phyloP scores from a whole-genome alignment of 2,888 invertebrate species.

The Pycnomerus fuliginosus region DNA sequence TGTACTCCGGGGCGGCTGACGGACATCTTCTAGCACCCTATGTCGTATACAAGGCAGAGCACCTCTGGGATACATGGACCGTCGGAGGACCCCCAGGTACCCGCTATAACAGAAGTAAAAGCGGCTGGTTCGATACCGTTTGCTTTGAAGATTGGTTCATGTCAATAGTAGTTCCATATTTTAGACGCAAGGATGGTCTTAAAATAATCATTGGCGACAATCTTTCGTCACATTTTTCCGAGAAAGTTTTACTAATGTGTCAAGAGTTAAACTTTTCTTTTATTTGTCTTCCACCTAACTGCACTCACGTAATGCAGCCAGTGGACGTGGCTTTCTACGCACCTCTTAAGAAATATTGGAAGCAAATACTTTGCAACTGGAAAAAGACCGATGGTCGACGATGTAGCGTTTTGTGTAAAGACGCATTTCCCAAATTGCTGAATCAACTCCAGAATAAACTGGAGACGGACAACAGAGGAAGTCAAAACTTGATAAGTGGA shows the following conservation, averaged over 20 bases:
- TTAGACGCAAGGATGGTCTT: not conserved
- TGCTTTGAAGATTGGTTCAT: slow-evolving; percentile 44
- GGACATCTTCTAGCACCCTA: slow-evolving; percentile 47
- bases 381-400: no score
- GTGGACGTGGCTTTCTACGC: slow-evolving; percentile 43
- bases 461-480: no score
- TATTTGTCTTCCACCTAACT: slow-evolving; percentile 41
- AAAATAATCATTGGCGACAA: slow-evolving; percentile 40
- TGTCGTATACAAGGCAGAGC: slow-evolving; percentile 48
- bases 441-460: no score
- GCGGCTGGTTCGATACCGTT: slow-evolving; percentile 46
- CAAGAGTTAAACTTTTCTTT: slow-evolving; percentile 43
- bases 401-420: no score
- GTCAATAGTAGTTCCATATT: slow-evolving; percentile 16
- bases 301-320: slow-evolving; percentile 43
- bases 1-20: slow-evolving; percentile 36
- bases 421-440: no score
- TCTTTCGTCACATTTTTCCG: slow-evolving; percentile 40
- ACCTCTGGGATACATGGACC: slow-evolving; percentile 48
- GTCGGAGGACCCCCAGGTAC: slow-evolving; percentile 43
- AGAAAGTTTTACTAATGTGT: slow-evolving; percentile 38
- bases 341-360: slow-evolving; percentile 36
- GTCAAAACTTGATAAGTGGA: no score
- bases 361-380: slow-evolving; percentile 12
- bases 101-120: slow-evolving; percentile 43